Evolutionary conservation across 2,113 vertebrate genomes (phyloP), one percentile per base, ranked within the genome.

Genomic region (Lanius ludovicianus): DNA sequence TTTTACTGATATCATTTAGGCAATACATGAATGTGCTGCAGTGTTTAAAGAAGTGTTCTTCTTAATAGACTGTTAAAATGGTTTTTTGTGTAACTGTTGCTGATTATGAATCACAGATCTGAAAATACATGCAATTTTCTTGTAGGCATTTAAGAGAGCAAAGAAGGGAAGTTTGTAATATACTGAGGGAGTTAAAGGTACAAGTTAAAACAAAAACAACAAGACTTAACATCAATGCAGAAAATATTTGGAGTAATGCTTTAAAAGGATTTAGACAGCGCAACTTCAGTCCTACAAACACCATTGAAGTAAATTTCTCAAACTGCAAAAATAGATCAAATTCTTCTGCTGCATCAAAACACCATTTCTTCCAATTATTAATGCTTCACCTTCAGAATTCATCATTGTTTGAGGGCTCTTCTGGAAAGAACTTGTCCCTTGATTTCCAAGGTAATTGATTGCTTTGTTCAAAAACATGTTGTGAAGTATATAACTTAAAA

Each of bases 231-330:
- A 98, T 99, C 96, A 96, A 95, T 30, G 86, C 95, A 81, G 97
- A 97, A 37, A 94, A 96, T 83, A 97, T 98, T 78, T 98, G 99
- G 97, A 95, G 88, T 27, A 99, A 98, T 50, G 98, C 98, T 67
- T 92, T 99, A 92, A 96, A 97, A 78, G 97, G 97, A 95, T 98
- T 99, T 95, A 98, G 97, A 70, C 98, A 97, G 90, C 84, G 93
- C 30, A 98, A 96, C 89, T 99, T 99, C 88, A 98, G 97, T 97
- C 98, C 99, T 77, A 96, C 96, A 39, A 97, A 94, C 47, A 81
- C 96, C 39, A 98, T 99, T 91, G 98, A 98, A 74, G 94, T 99
- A 95, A 97, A 96, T 60, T 99, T 98, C 94, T 60, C 95, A 37
- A 96, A 96, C 90, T 91, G 85, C 89, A 97, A 94, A 80, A 94